Evolutionary conservation across 1,140 invertebrate genomes (phyloP), one percentile per base, ranked within the genome.

Genomic region (Centruroides sculpturatus): DNA sequence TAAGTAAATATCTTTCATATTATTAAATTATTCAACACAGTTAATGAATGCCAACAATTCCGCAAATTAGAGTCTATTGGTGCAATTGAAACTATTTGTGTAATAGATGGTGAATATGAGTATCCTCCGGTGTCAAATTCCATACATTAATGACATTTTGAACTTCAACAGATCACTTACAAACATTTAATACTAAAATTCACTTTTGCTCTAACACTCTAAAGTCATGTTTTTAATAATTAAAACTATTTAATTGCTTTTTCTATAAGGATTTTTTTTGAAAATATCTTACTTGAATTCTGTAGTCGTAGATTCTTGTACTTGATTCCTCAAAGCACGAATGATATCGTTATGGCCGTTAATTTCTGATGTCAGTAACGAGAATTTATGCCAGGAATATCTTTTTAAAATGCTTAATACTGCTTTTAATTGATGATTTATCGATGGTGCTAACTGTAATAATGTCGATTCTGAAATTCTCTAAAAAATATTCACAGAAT

Each of bases 361-460:
- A 55, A 94, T 92, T 69, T 88, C 84, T 51, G 75, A 73, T 0
- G 77, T 78, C 35, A 96, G 87, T 56, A 96, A 85, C 61, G 88
- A 89, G 74, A 96, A 95, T 68, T 92, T 86, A 71, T 93, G 90
- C 93, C 93, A 97, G 71, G 94, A 92, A 76, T 98, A 98, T 55
- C 91, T 78, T 72, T 88, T 85, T 67, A 96, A 75, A 66, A 97
- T 91, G 71, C 86, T 89, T 61, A 95, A 73, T 88, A 95, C 94
- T 11, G 91, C 92, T 4, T 87, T 85, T 13, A 86, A 88, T 73
- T 95, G 92, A 71, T 96, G 92, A 74, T 91, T 87, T 56, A 96
- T 81, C 35, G 91, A 92, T 7, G 92, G 92, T 7, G 92, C 92
- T 65, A 97, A 76, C 73, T 96, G 92, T 50, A 96, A 56, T 6